A percentile compares a stretch with the other conserved stretches of the same genome.
phyloP scores from a whole-genome alignment of 2,797 vertebrate species.

The Nyctibius grandis region DNA sequence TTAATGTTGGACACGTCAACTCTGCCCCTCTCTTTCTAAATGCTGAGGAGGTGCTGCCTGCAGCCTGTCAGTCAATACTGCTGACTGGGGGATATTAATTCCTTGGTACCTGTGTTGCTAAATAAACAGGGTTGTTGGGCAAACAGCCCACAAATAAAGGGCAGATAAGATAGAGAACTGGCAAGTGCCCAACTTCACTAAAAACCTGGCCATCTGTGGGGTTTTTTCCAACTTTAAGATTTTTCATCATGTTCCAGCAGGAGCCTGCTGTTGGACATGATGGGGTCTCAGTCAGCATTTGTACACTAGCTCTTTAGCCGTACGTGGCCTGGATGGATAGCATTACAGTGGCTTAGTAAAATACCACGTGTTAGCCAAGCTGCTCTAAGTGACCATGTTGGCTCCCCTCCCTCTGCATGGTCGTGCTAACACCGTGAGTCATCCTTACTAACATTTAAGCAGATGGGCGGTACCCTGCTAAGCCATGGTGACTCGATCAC shows the following conservation, averaged over 20 bases:
- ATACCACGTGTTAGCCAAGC: background rate
- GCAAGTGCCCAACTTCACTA: background rate
- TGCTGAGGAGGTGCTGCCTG: background rate
- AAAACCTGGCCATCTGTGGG: background rate
- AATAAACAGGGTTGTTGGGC: constrained; percentile 6
- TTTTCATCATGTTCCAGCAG: background rate
- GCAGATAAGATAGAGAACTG: background rate
- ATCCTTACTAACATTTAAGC: constrained; percentile 29
- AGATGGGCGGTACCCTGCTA: constrained; percentile 38
- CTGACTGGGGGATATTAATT: constrained; percentile 9
- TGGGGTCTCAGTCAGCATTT: background rate
- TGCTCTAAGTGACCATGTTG: background rate
- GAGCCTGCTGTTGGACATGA: background rate
- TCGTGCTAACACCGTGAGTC: background rate
- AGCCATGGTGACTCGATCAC: constrained; percentile 6
- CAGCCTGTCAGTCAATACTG: background rate
- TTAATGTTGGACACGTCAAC: background rate
- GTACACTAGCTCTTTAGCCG: background rate
- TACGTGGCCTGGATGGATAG: background rate
- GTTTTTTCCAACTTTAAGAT: background rate
- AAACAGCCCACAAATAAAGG: constrained; percentile 14
- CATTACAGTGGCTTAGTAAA: background rate
- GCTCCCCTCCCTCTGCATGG: background rate
- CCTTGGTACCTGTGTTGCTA: constrained; percentile 13
- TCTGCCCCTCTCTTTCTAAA: background rate